Conservation (phyloP, 2,888 invertebrate genomes). For the Xylota segnis region DNA sequence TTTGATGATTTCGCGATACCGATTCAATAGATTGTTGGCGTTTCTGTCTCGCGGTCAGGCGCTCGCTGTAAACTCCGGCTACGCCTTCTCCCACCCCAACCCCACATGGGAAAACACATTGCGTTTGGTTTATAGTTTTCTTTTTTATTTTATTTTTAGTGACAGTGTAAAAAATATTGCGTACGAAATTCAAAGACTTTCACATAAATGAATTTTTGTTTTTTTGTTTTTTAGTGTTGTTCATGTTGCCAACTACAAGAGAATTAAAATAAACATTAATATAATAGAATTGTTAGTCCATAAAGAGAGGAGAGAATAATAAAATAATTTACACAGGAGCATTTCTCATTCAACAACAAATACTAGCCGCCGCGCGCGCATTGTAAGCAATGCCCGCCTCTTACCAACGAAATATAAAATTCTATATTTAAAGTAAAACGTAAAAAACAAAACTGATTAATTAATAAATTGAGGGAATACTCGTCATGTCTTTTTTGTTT, state of each 20-base stretch:
- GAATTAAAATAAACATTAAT: slow-evolving; percentile 25
- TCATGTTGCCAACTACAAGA: slow-evolving; percentile 20
- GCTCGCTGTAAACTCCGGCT: too few relatives aligned
- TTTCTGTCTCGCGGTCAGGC: too few relatives aligned
- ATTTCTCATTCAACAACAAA: slow-evolving; percentile 57
- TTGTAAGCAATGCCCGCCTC: slow-evolving; percentile 44
- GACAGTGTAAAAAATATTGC: slow-evolving; percentile 69
- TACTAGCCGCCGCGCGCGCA: slow-evolving; percentile 46
- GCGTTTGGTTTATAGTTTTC: background rate
- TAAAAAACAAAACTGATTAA: slow-evolving; percentile 50
- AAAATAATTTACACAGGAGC: slow-evolving; percentile 66
- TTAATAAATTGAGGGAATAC: slow-evolving; percentile 22
- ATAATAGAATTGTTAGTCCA: slow-evolving; percentile 46
- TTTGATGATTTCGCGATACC: too few relatives aligned
- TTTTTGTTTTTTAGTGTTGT: background rate
- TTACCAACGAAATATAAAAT: slow-evolving; percentile 69
- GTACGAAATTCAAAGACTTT: slow-evolving; percentile 40
- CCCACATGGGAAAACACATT: too few relatives aligned
- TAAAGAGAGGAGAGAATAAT: slow-evolving; percentile 21
- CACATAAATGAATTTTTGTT: slow-evolving; percentile 21
- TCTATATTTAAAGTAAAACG: slow-evolving; percentile 54
- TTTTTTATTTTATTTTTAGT: slow-evolving; percentile 58
- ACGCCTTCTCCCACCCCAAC: too few relatives aligned
- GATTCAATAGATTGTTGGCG: too few relatives aligned
- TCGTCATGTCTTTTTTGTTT: slow-evolving; percentile 64